Evolutionary conservation across 1,140 invertebrate species (phyloP), one percentile per base, ranked within the genome.

Genomic region (Littorina saxatilis): DNA sequence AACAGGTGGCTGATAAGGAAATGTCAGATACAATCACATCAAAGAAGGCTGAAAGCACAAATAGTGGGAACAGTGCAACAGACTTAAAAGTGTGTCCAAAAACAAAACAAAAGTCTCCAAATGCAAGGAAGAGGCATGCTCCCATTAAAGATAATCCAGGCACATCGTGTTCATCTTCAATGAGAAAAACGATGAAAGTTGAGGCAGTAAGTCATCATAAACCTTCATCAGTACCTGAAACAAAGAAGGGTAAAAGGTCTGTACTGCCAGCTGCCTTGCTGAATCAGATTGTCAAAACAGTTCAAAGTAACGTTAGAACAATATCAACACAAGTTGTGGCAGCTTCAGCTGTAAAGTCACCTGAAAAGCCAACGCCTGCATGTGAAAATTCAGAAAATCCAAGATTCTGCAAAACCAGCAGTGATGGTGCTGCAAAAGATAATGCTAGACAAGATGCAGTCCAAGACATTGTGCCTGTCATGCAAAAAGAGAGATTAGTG

Each of bases 321-420:
- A 73, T 73, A 23, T 73, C 70, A 5, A 73, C 39, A 50, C 40
- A 73, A 52, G 70, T 73, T 52, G 43, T 50, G 13, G 40, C 68
- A 72, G 37, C n/a, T 27, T 35, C 68, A 72, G 68, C 20, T 68
- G 37, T 23, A 68, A 17, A 35, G 7, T 4, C 7, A 39, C 17
- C 17, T 72, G 37, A n/a, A n/a, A 11, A 13, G 35, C 27, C 17
- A 32, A 15, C 5, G 4, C 63, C 27, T 32, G 27, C 27, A 13
- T 37, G 15, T 13, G 15, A 68, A 35, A 13, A 11, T 15, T 35
- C 63, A 68, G 9, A 39, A 37, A 35, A 9, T 39, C 27, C 15
- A 68, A 7, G 4, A 13, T 35, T 32, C 4, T 5, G 29, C 35
- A 20, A 68, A n/a, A 70, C 35, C 5, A 11, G 20, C 68, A 70